Evolutionary conservation across 2,113 vertebrate species (phyloP).

Genomic region (Gymnobelideus leadbeateri): DNA sequence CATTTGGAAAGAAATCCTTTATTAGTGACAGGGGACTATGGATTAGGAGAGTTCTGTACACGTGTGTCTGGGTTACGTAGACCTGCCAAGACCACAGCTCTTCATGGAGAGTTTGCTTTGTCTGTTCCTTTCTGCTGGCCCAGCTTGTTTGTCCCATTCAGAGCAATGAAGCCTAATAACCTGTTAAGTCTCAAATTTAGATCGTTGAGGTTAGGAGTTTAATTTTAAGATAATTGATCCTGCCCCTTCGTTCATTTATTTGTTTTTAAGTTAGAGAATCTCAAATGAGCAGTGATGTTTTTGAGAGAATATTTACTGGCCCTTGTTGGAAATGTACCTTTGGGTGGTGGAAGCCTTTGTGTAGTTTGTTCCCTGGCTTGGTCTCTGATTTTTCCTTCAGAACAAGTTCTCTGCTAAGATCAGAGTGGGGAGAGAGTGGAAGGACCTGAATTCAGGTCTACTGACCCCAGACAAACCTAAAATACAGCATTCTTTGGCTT

Average conservation of each 20-base stretch:
- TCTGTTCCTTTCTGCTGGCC: not conserved
- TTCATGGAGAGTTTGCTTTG: not conserved
- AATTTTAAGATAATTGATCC: not conserved
- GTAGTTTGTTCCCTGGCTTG: not conserved
- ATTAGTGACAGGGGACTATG: not conserved
- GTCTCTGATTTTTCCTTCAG: not conserved
- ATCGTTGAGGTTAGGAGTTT: not conserved
- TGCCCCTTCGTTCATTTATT: not conserved
- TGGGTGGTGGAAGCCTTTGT: not conserved
- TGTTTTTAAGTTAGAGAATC: not conserved
- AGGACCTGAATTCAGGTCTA: not conserved
- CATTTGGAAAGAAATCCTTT: not conserved
- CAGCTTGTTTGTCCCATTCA: not conserved
- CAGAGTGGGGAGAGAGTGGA: not conserved
- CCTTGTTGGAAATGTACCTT: not conserved
- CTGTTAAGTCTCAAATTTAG: not conserved
- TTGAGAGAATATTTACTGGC: not conserved
- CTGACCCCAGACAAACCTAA: not conserved
- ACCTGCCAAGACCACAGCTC: not conserved
- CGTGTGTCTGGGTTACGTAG: not conserved
- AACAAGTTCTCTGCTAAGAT: not conserved
- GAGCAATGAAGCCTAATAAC: not conserved
- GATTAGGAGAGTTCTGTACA: not conserved
- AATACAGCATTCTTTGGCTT: not conserved
- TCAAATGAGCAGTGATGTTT: not conserved